These are phyloP conservation scores for Criorhina ranunculi DNA, from an alignment of 2,888 invertebrate genomes.

Conservation along the genomic window DNA sequence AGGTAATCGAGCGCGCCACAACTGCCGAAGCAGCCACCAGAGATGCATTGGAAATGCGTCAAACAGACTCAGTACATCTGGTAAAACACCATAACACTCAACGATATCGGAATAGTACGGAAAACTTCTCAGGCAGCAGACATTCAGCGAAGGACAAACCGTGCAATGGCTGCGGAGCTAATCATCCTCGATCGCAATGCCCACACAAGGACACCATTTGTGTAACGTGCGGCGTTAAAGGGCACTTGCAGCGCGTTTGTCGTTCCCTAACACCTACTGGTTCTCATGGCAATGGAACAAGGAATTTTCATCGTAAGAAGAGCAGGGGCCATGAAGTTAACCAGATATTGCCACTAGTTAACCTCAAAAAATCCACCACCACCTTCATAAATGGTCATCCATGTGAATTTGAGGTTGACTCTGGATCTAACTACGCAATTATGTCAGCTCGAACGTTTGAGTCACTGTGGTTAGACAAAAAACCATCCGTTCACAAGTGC, in stretches of 20 bases:
- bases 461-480: too few species aligned
- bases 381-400: slow-evolving; percentile 38
- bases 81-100: slow-evolving; percentile 3
- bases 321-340: too few species aligned
- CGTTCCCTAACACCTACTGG: not conserved
- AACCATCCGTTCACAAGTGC: too few species aligned
- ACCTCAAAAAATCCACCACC: slow-evolving; percentile 77
- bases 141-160: not conserved
- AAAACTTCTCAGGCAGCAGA: not conserved
- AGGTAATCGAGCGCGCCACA: slow-evolving; percentile 55
- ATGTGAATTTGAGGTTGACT: too few species aligned
- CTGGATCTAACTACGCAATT: too few species aligned
- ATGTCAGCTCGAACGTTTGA: too few species aligned
- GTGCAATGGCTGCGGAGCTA: slow-evolving; percentile 51
- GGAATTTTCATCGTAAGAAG: too few species aligned
- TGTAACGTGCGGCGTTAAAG: slow-evolving; percentile 45
- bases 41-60: slow-evolving; percentile 26
- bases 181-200: slow-evolving; percentile 33
- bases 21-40: slow-evolving; percentile 48
- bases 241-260: slow-evolving; percentile 65
- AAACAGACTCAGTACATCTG: slow-evolving; percentile 5
- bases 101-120: not conserved
- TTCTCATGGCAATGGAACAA: not conserved
- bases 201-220: slow-evolving; percentile 44
- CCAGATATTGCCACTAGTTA: not conserved